Conservation (phyloP, 2,888 invertebrate species). For the Caenorhabditis uteleia region DNA sequence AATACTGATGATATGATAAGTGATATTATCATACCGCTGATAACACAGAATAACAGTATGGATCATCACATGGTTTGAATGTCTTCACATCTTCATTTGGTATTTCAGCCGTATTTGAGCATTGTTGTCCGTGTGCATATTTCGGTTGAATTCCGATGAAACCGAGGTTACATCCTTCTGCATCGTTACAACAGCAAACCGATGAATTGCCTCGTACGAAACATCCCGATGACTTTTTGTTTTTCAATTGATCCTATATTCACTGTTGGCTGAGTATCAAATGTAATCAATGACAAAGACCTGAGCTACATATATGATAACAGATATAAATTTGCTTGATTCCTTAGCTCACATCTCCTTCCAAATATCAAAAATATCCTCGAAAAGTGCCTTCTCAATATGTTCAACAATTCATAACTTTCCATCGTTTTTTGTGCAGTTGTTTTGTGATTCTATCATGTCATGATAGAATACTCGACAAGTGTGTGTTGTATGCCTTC, state of each 20-base stretch:
- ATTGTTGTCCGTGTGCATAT: conserved; percentile 41
- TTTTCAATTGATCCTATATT: conserved; percentile 40
- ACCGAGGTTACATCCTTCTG: conserved; percentile 51
- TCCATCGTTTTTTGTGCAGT: too few relatives aligned
- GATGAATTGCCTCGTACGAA: conserved; percentile 44
- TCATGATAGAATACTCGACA: too few relatives aligned
- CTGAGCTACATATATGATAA: background rate
- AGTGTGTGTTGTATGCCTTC: too few relatives aligned
- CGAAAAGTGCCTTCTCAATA: too few relatives aligned
- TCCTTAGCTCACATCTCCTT: too few relatives aligned
- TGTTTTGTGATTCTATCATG: too few relatives aligned
- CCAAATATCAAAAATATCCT: too few relatives aligned
- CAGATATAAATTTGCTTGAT: background rate
- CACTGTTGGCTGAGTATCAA: too few relatives aligned
- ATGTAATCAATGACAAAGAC: too few relatives aligned
- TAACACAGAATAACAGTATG: conserved; percentile 56
- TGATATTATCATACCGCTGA: too few relatives aligned
- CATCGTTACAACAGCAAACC: conserved; percentile 60
- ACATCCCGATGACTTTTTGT: conserved; percentile 50
- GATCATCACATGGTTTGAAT: conserved; percentile 56
- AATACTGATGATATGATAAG: too few relatives aligned
- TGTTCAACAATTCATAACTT: too few relatives aligned
- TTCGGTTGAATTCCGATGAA: conserved; percentile 41
- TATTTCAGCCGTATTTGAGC: conserved; percentile 41
- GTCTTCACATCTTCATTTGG: conserved; percentile 40